A percentile compares a stretch with the other conserved stretches of the same genome.
These are phyloP conservation scores for Oreortyx pictus DNA, from an alignment of 2,797 vertebrate species.

Conservation along the genomic window DNA sequence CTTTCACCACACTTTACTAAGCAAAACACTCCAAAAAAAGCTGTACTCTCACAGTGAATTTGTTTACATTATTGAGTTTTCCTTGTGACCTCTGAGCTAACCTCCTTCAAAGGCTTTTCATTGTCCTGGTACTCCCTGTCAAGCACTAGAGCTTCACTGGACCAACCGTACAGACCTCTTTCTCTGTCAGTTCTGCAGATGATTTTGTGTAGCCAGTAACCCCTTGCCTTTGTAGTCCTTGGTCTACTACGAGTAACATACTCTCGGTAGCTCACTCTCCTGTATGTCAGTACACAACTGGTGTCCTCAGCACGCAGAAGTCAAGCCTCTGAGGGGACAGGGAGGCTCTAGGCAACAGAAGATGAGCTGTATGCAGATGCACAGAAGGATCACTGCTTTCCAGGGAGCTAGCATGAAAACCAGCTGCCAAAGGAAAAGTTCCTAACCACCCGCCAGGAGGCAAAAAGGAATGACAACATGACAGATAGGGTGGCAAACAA, in stretches of 20 bases:
- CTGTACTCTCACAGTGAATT: background rate
- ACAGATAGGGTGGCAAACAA: background rate
- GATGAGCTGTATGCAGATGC: background rate
- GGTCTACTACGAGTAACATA: background rate
- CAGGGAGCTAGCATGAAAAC: background rate
- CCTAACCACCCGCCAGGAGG: background rate
- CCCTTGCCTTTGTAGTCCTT: background rate
- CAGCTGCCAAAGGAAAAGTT: background rate
- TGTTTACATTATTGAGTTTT: background rate
- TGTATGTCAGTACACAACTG: background rate
- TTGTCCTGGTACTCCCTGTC: background rate
- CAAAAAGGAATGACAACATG: background rate
- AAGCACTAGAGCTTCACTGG: background rate
- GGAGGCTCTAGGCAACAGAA: background rate
- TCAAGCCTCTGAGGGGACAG: fast-evolving
- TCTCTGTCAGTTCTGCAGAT: background rate
- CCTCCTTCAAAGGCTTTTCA: background rate
- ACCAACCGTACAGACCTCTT: background rate
- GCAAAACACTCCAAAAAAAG: background rate
- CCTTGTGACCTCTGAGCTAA: background rate
- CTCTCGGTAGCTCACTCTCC: background rate
- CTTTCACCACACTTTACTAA: background rate
- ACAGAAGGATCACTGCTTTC: background rate
- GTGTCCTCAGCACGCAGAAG: background rate
- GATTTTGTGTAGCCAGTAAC: background rate